Evolutionary conservation across 2,888 invertebrate genomes (phyloP).

Genomic region (Trileptium ribeirensis): DNA sequence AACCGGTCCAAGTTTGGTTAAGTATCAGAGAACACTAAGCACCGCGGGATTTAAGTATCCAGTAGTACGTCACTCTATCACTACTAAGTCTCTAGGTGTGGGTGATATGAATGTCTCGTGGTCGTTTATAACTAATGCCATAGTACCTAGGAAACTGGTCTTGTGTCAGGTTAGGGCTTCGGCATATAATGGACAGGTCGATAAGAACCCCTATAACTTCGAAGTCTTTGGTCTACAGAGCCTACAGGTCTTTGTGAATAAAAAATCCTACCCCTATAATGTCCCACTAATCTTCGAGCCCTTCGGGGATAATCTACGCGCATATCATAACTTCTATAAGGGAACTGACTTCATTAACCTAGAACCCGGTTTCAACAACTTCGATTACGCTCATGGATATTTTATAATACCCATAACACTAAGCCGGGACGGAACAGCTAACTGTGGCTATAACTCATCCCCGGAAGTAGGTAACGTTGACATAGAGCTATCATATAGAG

Average conservation of each 20-base stretch:
- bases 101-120: conserved; percentile 7
- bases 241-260: not conserved
- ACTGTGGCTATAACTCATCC: not conserved
- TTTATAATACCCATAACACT: not conserved
- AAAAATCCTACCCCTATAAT: not conserved
- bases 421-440: not conserved
- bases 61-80: not conserved
- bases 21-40: not conserved
- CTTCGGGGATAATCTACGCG: not conserved
- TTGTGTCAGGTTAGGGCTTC: not conserved
- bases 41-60: not conserved
- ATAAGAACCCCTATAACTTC: not conserved
- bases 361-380: not conserved
- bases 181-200: not conserved
- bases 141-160: not conserved
- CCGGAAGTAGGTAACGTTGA: not conserved
- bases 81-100: not conserved
- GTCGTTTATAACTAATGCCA: not conserved
- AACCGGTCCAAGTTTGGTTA: not conserved
- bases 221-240: not conserved
- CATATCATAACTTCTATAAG: not conserved
- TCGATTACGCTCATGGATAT: not conserved
- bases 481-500: not conserved
- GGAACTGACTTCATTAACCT: not conserved
- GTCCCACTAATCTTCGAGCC: not conserved